Base-by-base conservation (phyloP, 1,140 invertebrate species). In the Scaptodrosophila lebanonensis region DNA sequence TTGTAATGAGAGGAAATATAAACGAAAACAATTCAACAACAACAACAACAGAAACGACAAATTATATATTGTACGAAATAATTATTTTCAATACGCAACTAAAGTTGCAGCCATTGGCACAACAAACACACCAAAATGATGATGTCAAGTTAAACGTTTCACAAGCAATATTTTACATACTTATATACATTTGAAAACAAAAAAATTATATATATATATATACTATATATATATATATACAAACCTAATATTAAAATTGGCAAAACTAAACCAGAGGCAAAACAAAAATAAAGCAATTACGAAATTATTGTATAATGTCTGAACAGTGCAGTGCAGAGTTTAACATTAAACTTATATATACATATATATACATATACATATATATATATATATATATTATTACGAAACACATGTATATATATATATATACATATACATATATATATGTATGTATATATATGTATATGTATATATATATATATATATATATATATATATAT, bases 91-190 rank as follows among this genome's bases (percentile, higher is more conserved):
- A 64, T 22, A 43, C 29, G 20, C 20, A 43, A 50, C 20, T 25
- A 25, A 35, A 58, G 44, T 48, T 71, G 54, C 47, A 42, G 52
- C 39, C 44, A 33, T 70, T 70, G 52, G 45, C 56, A 69, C n/a
- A n/a, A n/a, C n/a, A 62, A 42, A 43, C 27, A 64, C 66, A 64
- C 63, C 50, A 79, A 72, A n/a, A n/a, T n/a, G n/a, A n/a, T n/a
- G n/a, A n/a, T 79, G 73, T 79, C 68, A 73, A 79, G 73, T 82
- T 82, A 69, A 79, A 82, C 56, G 64, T 79, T 79, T 79, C 73
- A 82, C 68, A 79, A 79, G 75, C 75, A 79, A 79, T 79, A 79
- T 79, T 79, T 79, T 79, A 79, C 75, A 76, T 64, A 67, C 50
- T 57, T 69, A 63, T 51, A 47, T 61, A 61, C 57, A 60, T 60